Evolutionary conservation across 2,888 invertebrate genomes (phyloP), one percentile per base, ranked within the genome.

Genomic region (Formica aserva): DNA sequence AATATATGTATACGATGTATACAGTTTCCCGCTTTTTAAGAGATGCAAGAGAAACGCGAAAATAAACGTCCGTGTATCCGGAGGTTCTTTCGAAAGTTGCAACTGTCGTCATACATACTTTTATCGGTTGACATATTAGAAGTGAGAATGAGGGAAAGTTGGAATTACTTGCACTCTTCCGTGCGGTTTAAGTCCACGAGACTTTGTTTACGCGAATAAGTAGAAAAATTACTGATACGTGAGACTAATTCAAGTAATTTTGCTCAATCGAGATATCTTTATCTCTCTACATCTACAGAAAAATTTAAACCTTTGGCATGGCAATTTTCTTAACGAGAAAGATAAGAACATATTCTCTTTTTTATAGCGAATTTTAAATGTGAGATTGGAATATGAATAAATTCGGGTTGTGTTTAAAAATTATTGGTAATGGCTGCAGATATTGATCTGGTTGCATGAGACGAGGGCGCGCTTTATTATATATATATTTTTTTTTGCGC

Each of bases 111-210:
- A 13, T 41, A 52, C 3, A n/a, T 35, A 41, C 26, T 41, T 22
- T 71, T 78, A 71, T 71, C 32, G n/a, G 22, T 78, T 41, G 29
- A 41, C 22, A 32, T 60, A 45, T 71, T 78, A 71, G 41, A 78
- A 57, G 66, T 41, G 66, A 81, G 66, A 82, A 76, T 63, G n/a
- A 38, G 82, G 26, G 66, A 82, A 77, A 76, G 82, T 38, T 55
- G 55, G 66, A 52, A 52, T 63, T 55, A 11, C 41, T 67, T 45
- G 22, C 57, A 15, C 29, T 82, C 29, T 66, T 82, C n/a, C 32
- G 35, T 52, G 4, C 18, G 1, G n/a, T 41, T 60, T 11, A 72
- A 26, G 35, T 26, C 15, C 13, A 41, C 5, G 22, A 22, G 63
- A 18, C 13, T 26, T 45, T 71, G 41, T 71, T 78, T 41, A 41